These are phyloP conservation scores for Lysandra bellargus DNA, from an alignment of 2,888 invertebrate genomes.

Conservation along the genomic window DNA sequence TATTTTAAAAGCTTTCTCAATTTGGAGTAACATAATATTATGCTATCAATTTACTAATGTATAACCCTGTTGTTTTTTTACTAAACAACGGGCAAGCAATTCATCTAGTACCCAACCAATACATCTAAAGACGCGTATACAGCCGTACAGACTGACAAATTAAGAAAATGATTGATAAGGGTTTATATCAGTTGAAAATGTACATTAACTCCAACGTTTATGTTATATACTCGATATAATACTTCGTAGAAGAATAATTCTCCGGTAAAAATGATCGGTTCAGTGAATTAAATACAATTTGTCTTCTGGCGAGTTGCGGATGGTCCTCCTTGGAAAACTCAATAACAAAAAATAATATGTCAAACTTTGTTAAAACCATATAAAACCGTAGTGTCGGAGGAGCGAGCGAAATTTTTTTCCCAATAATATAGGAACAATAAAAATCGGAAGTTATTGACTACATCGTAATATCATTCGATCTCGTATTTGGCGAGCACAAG, in stretches of 20 bases:
- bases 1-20: not conserved
- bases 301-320: no score
- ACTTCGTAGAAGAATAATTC: no score
- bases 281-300: not conserved
- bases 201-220: not conserved
- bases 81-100: not conserved
- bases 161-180: not conserved
- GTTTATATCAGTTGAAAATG: not conserved
- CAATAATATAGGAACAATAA: not conserved
- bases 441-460: not conserved
- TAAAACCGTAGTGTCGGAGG: not conserved
- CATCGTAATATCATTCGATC: slow-evolving; percentile 10
- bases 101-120: not conserved
- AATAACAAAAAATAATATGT: no score
- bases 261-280: not conserved
- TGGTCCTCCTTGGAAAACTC: no score
- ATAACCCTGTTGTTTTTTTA: not conserved
- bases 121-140: not conserved
- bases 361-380: not conserved
- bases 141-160: not conserved
- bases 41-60: not conserved
- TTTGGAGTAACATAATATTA: not conserved
- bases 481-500: slow-evolving; percentile 8
- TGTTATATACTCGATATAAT: not conserved
- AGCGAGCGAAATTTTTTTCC: not conserved